Base-by-base conservation (phyloP, 2,888 invertebrate genomes). In the Polydrusus tereticollis region DNA sequence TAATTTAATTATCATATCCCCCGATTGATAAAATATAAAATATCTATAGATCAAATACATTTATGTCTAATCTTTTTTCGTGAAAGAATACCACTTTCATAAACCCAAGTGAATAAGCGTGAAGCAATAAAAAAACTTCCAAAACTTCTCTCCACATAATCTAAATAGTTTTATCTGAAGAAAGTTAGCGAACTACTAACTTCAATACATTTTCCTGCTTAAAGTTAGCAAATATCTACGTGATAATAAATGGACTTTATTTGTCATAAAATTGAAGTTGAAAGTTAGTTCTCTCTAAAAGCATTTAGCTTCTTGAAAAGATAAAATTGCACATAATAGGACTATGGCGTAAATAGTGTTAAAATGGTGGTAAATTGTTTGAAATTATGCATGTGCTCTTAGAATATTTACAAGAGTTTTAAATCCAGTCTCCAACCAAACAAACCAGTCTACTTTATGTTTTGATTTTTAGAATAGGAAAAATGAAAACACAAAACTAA, bases 201-300 rank as follows among this genome's bases (percentile, higher is more conserved):
- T 45, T 45, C 45, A 8, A 45, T 20, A 45, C 6, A 45, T 45
- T 45, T 45, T 10, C 10, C 20, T 12, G 12, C 8, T 45, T 45
- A 45, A 45, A 21, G 45, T 45, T 45, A 45, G 45, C 45, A 18
- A 45, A 20, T 45, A 45, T 12, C 18, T 45, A 45, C 45, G 65
- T 36, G 33, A 16, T 55, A 65, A 55, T 43, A 65, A 65, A 57
- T 65, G 43, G 14, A 21, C 38, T 64, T 29, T 38, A 38, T 20
- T 33, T 7, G 29, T 29, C 33, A 16, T 18, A 47, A 63, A 63
- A 16, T 41, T n/a, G n/a, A 38, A 41, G 41, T 41, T 41, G 3
- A 6, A 16, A 41, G 36, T 36, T 36, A 12, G 10, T 12, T 1
- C 12, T n/a, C 36, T 36, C 12, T 1, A 2, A 12, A 36, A n/a